These are phyloP conservation scores for Sebastiscus albofasciatus DNA, from an alignment of 2,797 vertebrate genomes.

Conservation along the genomic window DNA sequence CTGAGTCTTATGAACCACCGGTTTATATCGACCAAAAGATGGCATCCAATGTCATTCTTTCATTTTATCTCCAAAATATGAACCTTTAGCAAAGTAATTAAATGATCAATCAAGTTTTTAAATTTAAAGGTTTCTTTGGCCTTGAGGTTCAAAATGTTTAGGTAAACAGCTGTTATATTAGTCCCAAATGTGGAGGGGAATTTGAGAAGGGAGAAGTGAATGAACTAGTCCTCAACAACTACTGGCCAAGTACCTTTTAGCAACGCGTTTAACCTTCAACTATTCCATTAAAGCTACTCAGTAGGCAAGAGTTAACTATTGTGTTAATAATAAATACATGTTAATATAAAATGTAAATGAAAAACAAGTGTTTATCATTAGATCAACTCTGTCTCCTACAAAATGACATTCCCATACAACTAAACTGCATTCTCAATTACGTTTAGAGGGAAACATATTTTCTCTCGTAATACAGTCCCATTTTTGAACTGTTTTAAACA, in stretches of 20 bases:
- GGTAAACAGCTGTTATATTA: background rate
- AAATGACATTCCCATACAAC: too few relatives aligned
- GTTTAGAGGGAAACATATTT: too few relatives aligned
- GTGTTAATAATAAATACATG: background rate
- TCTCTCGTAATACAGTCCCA: too few relatives aligned
- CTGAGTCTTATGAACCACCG: background rate
- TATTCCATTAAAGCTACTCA: background rate
- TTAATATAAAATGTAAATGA: background rate
- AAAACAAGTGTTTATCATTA: background rate
- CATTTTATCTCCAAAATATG: background rate
- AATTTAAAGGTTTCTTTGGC: background rate
- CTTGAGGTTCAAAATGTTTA: background rate
- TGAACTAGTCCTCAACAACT: background rate
- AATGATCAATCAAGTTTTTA: background rate
- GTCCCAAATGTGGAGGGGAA: background rate
- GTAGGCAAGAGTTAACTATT: background rate
- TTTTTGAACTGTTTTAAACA: too few relatives aligned
- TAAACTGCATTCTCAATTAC: too few relatives aligned
- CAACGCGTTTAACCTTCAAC: background rate
- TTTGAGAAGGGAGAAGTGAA: background rate
- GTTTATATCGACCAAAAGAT: background rate
- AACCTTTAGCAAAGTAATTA: background rate
- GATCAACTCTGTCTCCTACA: background rate
- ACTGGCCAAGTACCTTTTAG: background rate
- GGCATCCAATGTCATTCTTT: background rate